These are phyloP conservation scores for Anas capensis DNA, from an alignment of 2,797 vertebrate genomes.

Conservation along the genomic window DNA sequence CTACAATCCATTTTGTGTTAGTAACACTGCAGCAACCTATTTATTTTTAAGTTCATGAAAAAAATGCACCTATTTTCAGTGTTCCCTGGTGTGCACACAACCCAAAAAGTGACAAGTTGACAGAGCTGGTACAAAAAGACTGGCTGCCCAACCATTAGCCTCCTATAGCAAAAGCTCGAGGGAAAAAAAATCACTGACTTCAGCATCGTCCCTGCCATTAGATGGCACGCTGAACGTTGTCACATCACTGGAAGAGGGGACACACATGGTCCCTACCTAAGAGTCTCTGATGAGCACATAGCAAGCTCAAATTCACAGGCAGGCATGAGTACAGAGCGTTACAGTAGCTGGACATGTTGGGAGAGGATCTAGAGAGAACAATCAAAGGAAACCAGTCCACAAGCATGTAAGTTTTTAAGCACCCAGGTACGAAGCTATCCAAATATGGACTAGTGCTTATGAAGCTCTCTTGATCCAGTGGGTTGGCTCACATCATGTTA, in stretches of 20 bases:
- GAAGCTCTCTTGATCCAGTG: neutral
- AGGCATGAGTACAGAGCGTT: neutral
- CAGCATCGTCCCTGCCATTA: neutral
- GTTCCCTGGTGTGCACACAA: neutral
- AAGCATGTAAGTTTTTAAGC: neutral
- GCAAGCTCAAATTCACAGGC: neutral
- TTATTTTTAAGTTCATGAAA: slow-evolving; percentile 60
- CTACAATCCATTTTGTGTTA: slow-evolving; percentile 59
- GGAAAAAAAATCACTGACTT: neutral
- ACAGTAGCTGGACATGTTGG: fast-evolving
- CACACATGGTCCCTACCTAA: fast-evolving
- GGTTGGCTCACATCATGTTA: neutral
- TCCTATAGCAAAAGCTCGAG: neutral
- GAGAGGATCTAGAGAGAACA: neutral
- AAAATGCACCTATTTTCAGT: slow-evolving; percentile 45
- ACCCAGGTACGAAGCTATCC: neutral
- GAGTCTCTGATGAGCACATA: neutral
- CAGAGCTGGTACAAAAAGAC: neutral
- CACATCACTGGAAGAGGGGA: neutral
- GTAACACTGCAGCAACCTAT: slow-evolving; percentile 1
- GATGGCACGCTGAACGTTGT: neutral
- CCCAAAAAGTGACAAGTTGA: slow-evolving; percentile 34
- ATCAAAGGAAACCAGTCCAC: neutral
- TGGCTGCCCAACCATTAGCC: neutral
- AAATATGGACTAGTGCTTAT: fast-evolving